Conservation (phyloP, 2,888 invertebrate genomes). For the Imbricaverruca yamaguchii region DNA sequence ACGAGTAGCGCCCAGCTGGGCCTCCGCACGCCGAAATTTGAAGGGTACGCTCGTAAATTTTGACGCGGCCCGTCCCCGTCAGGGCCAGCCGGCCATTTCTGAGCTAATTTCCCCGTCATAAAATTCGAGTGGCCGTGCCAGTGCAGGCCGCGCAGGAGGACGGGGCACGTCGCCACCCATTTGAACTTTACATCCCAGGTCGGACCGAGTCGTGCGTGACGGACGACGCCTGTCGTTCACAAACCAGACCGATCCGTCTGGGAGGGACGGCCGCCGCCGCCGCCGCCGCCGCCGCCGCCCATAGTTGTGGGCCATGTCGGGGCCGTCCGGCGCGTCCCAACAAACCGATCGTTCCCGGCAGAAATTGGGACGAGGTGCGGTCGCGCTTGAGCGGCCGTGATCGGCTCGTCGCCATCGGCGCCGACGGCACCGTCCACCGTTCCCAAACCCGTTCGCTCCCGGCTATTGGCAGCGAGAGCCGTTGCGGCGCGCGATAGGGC, state of each 20-base stretch:
- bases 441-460: no score
- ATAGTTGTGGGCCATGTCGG: no score
- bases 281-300: no score
- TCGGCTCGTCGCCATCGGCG: no score
- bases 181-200: background rate
- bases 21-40: background rate
- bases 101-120: conserved; percentile 75
- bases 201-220: background rate
- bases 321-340: no score
- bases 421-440: no score
- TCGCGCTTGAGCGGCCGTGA: no score
- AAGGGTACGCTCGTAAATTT: conserved; percentile 6
- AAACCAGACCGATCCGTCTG: background rate
- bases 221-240: background rate
- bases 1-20: background rate
- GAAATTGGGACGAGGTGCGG: no score
- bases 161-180: background rate
- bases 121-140: conserved; percentile 54
- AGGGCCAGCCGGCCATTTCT: conserved; percentile 57
- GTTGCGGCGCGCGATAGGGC: no score
- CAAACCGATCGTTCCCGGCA: no score
- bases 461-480: no score
- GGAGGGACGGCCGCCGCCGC: background rate
- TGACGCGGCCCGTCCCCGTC: conserved; percentile 50
- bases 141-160: background rate